These are phyloP conservation scores for Atopsyche davidsoni DNA, from an alignment of 1,140 invertebrate species.

Conservation along the genomic window DNA sequence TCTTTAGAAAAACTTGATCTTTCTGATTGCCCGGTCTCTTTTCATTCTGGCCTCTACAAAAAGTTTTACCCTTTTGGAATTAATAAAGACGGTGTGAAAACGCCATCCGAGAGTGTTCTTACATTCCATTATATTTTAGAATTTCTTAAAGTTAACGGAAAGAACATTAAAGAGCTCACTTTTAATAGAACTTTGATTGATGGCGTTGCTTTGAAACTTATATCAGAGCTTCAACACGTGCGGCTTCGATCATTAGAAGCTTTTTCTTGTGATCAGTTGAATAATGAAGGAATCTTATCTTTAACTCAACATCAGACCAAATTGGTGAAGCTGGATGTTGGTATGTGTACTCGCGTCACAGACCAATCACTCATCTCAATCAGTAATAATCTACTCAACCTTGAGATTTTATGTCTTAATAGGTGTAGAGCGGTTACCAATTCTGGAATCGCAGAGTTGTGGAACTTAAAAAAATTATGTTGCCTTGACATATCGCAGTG, in stretches of 20 bases:
- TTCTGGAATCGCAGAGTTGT: conserved; percentile 48
- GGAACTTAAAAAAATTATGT: conserved; percentile 50
- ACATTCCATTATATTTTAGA: conserved; percentile 62
- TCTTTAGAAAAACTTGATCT: conserved; percentile 55
- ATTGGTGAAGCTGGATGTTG: conserved; percentile 56
- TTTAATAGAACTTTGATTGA: conserved; percentile 62
- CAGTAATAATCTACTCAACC: conserved; percentile 49
- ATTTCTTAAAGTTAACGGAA: conserved; percentile 50
- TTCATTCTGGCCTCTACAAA: conserved; percentile 58
- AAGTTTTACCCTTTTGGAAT: conserved; percentile 55
- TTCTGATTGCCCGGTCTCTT: conserved; percentile 60
- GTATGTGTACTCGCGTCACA: conserved; percentile 55
- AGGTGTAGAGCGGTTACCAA: conserved; percentile 58
- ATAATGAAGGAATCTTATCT: conserved; percentile 51
- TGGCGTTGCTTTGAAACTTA: conserved; percentile 50
- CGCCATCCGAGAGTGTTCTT: conserved; percentile 60
- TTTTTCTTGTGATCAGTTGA: conserved; percentile 59
- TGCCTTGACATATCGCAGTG: conserved; percentile 61
- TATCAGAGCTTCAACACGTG: conserved; percentile 50
- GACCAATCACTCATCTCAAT: conserved; percentile 55
- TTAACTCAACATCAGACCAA: conserved; percentile 52
- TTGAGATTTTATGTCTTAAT: conserved; percentile 52
- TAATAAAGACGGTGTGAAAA: conserved; percentile 36
- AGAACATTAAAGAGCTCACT: conserved; percentile 52
- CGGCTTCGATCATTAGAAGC: conserved; percentile 52